Evolutionary conservation across 2,113 vertebrate genomes (phyloP).

Genomic region (Callopanchax toddi): DNA sequence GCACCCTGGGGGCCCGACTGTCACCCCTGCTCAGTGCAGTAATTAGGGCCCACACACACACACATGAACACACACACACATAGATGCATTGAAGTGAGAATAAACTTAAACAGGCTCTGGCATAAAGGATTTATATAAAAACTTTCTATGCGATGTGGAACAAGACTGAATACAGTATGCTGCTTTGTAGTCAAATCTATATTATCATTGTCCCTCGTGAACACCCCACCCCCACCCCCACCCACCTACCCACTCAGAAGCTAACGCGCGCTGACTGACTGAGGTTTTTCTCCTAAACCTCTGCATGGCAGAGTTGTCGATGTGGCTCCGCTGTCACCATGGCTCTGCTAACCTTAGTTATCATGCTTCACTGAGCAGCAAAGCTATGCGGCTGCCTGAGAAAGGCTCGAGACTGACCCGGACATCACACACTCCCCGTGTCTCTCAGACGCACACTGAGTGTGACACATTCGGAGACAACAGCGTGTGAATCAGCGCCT

Average conservation of each 20-base stretch:
- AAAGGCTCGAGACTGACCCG: slow-evolving; percentile 37
- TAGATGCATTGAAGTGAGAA: not conserved
- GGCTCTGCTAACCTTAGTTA: slow-evolving; percentile 64
- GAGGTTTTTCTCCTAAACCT: slow-evolving; percentile 13
- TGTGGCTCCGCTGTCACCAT: slow-evolving; percentile 30
- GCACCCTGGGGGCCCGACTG: slow-evolving; percentile 77
- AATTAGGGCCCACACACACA: slow-evolving; percentile 73
- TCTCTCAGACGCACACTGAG: slow-evolving; percentile 17
- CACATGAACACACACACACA: slow-evolving; percentile 22
- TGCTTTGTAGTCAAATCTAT: slow-evolving; percentile 10
- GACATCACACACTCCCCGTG: slow-evolving; percentile 24
- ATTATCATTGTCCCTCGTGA: slow-evolving; percentile 3
- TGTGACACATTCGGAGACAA: slow-evolving; percentile 46
- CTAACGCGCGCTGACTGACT: slow-evolving; percentile 7
- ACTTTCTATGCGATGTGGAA: slow-evolving; percentile 13
- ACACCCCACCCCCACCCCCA: not conserved
- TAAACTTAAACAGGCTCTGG: slow-evolving; percentile 15
- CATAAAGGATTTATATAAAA: slow-evolving; percentile 16
- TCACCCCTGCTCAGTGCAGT: slow-evolving; percentile 74
- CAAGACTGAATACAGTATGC: slow-evolving; percentile 3
- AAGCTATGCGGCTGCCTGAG: slow-evolving; percentile 51
- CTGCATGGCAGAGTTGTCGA: slow-evolving; percentile 40
- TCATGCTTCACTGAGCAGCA: slow-evolving; percentile 61
- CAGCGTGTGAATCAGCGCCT: slow-evolving; percentile 52
- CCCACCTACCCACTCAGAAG: not conserved